A percentile compares a stretch with the other conserved stretches of the same genome.
phyloP scores from a whole-genome alignment of 2,797 vertebrate species.

The Champsocephalus esox region DNA sequence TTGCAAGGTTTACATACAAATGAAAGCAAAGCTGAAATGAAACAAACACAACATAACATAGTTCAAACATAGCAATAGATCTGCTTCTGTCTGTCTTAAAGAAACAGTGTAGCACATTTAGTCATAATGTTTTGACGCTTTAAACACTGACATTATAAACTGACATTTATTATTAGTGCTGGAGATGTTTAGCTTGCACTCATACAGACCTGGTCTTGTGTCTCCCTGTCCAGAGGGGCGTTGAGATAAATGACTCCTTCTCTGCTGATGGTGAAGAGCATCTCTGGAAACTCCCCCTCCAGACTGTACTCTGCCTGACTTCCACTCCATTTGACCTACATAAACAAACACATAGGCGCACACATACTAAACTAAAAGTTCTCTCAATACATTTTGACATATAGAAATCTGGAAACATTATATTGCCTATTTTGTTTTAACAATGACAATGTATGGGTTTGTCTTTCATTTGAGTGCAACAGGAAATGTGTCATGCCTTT shows the following conservation, averaged over 20 bases:
- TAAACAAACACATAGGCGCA: constrained; percentile 42
- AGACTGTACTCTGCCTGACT: constrained; percentile 82
- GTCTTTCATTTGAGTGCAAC: background rate
- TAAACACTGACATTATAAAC: constrained; percentile 13
- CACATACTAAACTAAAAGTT: constrained; percentile 1
- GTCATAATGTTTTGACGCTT: constrained; percentile 3
- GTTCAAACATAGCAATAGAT: constrained; percentile 6
- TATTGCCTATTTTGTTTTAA: background rate
- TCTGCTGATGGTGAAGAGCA: constrained; percentile 84
- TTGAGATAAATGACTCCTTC: constrained; percentile 85
- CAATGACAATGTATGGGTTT: background rate
- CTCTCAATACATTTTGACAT: background rate
- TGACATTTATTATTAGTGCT: constrained; percentile 19
- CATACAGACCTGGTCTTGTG: constrained; percentile 84
- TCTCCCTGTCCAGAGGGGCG: constrained; percentile 86
- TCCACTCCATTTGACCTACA: constrained; percentile 87
- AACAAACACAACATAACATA: constrained; percentile 1
- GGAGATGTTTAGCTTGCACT: constrained; percentile 39
- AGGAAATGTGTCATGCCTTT: background rate
- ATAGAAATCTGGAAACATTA: background rate
- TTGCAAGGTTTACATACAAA: background rate
- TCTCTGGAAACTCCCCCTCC: constrained; percentile 84
- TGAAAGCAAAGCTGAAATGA: background rate
- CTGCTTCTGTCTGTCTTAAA: background rate
- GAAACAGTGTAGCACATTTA: background rate